phyloP scores from a whole-genome alignment of 2,113 vertebrate genomes.

The Pitta sordida region DNA sequence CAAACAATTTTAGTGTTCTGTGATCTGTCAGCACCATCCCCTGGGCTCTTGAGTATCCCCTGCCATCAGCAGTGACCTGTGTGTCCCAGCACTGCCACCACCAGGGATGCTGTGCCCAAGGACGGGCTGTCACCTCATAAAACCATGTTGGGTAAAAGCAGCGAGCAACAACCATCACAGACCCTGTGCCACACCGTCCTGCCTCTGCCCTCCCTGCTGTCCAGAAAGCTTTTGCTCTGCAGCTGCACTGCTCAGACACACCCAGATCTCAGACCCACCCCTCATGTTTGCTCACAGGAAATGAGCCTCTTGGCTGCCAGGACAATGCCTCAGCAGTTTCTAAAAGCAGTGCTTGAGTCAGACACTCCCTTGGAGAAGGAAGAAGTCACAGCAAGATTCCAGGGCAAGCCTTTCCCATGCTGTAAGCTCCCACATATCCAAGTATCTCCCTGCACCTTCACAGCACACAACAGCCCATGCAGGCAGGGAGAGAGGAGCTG shows the following conservation, averaged over 20 bases:
- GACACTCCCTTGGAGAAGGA: background rate
- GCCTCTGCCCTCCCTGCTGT: background rate
- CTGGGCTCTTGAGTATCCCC: background rate
- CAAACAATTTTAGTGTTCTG: background rate
- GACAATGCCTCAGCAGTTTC: background rate
- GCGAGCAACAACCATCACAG: fast-evolving
- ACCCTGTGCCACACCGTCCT: fast-evolving
- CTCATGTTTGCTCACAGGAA: background rate
- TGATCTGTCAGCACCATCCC: background rate
- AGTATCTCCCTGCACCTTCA: background rate
- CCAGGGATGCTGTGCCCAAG: background rate
- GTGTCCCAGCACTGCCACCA: background rate
- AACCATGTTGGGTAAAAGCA: background rate
- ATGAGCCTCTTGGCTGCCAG: background rate
- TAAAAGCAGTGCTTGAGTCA: background rate
- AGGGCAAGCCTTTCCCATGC: background rate
- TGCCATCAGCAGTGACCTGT: background rate
- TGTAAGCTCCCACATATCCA: background rate
- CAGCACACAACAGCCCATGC: background rate
- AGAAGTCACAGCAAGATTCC: background rate
- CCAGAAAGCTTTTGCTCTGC: background rate
- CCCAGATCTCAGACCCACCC: background rate
- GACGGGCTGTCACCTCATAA: background rate
- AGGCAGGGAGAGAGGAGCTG: background rate
- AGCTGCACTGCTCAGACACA: fast-evolving